These are phyloP conservation scores for Mugil cephalus DNA, from an alignment of 2,113 vertebrate genomes.

Conservation along the genomic window DNA sequence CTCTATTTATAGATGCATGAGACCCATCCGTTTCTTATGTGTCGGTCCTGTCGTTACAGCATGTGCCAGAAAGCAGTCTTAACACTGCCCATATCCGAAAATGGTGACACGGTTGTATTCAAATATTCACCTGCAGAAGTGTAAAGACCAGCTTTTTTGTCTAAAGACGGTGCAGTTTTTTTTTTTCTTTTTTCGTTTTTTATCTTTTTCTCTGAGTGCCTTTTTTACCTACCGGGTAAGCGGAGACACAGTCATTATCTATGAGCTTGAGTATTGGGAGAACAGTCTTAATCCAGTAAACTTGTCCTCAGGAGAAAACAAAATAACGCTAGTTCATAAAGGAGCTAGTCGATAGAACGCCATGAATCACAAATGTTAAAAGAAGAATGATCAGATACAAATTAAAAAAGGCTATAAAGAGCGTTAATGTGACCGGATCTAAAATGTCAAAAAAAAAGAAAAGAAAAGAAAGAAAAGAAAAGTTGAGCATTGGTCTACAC, in stretches of 20 bases:
- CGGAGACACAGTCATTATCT: constrained; percentile 79
- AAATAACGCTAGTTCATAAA: constrained; percentile 83
- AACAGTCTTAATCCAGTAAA: constrained; percentile 94
- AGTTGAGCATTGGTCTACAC: constrained; percentile 60
- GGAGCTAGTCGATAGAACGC: constrained; percentile 50
- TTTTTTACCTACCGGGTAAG: constrained; percentile 92
- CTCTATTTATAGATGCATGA: constrained; percentile 38
- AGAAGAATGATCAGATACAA: constrained; percentile 52
- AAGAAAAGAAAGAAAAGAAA: too few relatives aligned
- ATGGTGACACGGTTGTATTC: constrained; percentile 47
- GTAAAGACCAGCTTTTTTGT: constrained; percentile 62
- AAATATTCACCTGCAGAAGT: constrained; percentile 63
- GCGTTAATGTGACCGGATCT: constrained; percentile 45
- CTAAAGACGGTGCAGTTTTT: constrained; percentile 88
- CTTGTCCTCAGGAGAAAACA: constrained; percentile 89
- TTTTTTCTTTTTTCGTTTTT: constrained; percentile 71
- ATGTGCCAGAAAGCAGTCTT: constrained; percentile 33
- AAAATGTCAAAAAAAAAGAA: too few relatives aligned
- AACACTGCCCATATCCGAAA: constrained; percentile 45
- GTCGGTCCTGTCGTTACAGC: constrained; percentile 20
- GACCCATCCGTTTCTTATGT: constrained; percentile 27
- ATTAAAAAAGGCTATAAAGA: constrained; percentile 61
- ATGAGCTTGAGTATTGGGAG: constrained; percentile 74
- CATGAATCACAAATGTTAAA: constrained; percentile 54
- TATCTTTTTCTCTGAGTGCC: constrained; percentile 91